These are phyloP conservation scores for Megaptera novaeangliae DNA, from an alignment of 2,113 vertebrate species.

Conservation along the genomic window DNA sequence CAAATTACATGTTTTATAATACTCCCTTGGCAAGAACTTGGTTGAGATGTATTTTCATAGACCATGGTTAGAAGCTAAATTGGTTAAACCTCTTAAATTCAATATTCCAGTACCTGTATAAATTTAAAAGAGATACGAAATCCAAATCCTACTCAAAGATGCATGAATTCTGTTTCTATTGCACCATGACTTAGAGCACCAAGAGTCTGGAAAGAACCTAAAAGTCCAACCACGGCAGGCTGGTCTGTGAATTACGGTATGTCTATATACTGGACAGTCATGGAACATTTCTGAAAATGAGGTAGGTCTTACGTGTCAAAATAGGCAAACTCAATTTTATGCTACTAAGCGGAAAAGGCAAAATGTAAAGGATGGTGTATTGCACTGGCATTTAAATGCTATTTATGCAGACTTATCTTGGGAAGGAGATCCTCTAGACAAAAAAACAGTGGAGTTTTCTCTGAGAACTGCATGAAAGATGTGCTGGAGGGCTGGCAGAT, in stretches of 20 bases:
- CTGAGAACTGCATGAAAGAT: background rate
- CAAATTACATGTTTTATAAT: background rate
- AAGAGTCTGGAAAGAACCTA: background rate
- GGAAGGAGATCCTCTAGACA: background rate
- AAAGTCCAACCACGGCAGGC: accelerated
- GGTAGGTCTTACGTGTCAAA: background rate
- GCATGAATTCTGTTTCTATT: background rate
- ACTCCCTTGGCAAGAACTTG: background rate
- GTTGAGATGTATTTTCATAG: background rate
- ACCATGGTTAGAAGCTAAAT: background rate
- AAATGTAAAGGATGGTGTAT: background rate
- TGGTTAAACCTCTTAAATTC: background rate
- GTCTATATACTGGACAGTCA: accelerated
- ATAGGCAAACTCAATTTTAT: background rate
- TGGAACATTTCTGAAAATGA: background rate
- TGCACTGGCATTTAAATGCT: background rate
- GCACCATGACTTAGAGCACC: background rate
- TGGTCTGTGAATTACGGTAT: background rate
- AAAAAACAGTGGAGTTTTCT: background rate
- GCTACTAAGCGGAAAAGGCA: background rate
- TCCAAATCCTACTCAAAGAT: background rate
- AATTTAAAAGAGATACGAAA: background rate
- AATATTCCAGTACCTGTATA: too few relatives aligned
- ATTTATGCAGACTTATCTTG: background rate
- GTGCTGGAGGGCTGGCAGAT: background rate